Conservation (phyloP, 2,797 vertebrate genomes). For the Ara ararauna region DNA sequence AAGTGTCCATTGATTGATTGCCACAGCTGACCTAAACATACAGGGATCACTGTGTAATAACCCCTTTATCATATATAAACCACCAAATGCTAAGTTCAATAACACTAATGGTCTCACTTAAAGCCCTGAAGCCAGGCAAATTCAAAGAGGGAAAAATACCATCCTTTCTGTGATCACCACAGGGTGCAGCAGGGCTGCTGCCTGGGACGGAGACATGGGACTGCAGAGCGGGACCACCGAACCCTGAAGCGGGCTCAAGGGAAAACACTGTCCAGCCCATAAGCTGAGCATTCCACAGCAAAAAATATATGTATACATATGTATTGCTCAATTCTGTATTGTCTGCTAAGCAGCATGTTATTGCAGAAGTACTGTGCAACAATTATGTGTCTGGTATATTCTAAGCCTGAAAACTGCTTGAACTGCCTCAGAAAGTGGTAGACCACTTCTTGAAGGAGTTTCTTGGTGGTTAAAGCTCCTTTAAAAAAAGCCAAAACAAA, state of each 20-base stretch:
- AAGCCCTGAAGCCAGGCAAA: slow-evolving; percentile 48
- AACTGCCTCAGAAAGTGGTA: not conserved
- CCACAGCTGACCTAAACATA: slow-evolving; percentile 78
- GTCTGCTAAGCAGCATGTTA: not conserved
- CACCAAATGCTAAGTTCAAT: slow-evolving; percentile 70
- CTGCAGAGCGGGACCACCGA: rapidly evolving
- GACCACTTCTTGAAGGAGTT: not conserved
- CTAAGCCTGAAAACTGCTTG: slow-evolving; percentile 25
- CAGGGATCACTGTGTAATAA: slow-evolving; percentile 77
- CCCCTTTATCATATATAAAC: slow-evolving; percentile 79
- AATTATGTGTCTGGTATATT: not conserved
- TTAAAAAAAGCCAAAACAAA: not conserved
- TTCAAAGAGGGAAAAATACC: slow-evolving; percentile 1
- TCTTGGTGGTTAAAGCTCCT: not conserved
- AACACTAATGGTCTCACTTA: slow-evolving; percentile 65
- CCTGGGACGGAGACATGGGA: not conserved
- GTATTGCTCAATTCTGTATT: not conserved
- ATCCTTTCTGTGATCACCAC: not conserved
- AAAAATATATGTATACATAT: not conserved
- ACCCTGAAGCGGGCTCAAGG: not conserved
- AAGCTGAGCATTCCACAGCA: not conserved
- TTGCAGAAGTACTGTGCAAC: not conserved
- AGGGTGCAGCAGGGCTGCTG: rapidly evolving
- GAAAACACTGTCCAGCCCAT: not conserved
- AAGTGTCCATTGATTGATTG: slow-evolving; percentile 80